Percentiles rank a stretch among this genome's conserved stretches.
Conservation (phyloP, 2,113 vertebrate species). For the Gambusia affinis region DNA sequence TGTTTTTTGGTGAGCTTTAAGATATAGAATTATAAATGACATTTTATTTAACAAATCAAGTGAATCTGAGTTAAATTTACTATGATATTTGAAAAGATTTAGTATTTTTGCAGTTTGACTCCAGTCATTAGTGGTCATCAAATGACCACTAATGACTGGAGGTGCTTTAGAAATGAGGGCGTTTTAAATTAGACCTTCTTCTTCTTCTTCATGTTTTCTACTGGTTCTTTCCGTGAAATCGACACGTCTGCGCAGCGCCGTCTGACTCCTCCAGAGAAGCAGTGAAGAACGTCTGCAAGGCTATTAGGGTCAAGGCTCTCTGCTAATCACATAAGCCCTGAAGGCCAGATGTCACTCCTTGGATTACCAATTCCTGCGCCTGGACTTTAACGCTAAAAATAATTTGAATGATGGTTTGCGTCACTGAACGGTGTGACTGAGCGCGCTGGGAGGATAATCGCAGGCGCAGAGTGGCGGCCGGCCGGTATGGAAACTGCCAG, state of each 20-base stretch:
- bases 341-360: constrained; percentile 82
- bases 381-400: constrained; percentile 81
- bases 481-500: constrained; percentile 59
- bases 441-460: constrained; percentile 60
- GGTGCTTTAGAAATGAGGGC: constrained; percentile 44
- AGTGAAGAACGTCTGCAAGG: constrained; percentile 74
- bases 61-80: no score
- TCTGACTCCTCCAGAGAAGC: constrained; percentile 51
- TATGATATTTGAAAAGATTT: no score
- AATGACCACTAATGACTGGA: constrained; percentile 66
- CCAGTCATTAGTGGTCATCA: constrained; percentile 63
- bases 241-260: background rate
- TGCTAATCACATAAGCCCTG: constrained; percentile 81
- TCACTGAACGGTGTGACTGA: constrained; percentile 61
- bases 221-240: background rate
- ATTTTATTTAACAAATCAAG: no score
- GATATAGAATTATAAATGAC: no score
- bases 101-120: constrained; percentile 8
- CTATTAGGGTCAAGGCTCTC: constrained; percentile 78
- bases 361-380: constrained; percentile 80
- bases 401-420: constrained; percentile 75
- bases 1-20: no score
- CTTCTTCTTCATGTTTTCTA: constrained; percentile 4
- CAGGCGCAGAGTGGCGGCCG: constrained; percentile 54
- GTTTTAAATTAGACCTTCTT: constrained; percentile 33